Percentiles rank a stretch among this genome's conserved stretches.
phyloP scores from a whole-genome alignment of 2,888 invertebrate species.

The Eilema griseolum region DNA sequence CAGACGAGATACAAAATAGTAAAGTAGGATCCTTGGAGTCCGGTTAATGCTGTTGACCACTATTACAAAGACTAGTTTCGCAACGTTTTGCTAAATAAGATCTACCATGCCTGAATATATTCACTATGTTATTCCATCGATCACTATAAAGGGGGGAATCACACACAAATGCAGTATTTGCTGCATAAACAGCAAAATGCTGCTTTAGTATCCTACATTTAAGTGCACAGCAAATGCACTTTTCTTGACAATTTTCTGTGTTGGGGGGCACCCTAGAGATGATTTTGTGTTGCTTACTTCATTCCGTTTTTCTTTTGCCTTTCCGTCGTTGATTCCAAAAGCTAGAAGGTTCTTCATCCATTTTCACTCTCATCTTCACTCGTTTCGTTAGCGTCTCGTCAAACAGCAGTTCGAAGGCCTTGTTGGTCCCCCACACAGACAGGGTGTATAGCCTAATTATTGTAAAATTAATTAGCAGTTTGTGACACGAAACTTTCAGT shows the following conservation, averaged over 20 bases:
- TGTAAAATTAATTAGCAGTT: background rate
- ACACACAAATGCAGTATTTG: too few relatives aligned
- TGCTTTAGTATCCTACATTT: too few relatives aligned
- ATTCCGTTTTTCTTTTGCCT: background rate
- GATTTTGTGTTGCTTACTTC: background rate
- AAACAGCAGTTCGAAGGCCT: too few relatives aligned
- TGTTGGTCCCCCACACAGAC: too few relatives aligned
- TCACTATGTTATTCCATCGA: background rate
- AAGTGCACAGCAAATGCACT: too few relatives aligned
- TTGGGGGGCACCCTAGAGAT: too few relatives aligned
- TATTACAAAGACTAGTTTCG: background rate
- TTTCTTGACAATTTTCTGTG: too few relatives aligned
- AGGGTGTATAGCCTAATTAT: background rate
- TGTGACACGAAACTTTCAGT: conserved; percentile 4
- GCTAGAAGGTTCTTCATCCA: background rate
- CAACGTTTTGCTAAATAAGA: background rate
- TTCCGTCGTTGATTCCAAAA: background rate
- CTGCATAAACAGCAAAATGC: too few relatives aligned
- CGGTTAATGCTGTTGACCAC: background rate
- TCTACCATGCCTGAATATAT: background rate
- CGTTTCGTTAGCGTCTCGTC: too few relatives aligned
- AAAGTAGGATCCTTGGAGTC: background rate
- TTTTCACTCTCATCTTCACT: too few relatives aligned
- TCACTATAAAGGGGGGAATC: too few relatives aligned
- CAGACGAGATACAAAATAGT: background rate